Percentiles rank a stretch among this genome's conserved stretches.
Conservation (phyloP, 2,113 vertebrate species). For the Pandion haliaetus region DNA sequence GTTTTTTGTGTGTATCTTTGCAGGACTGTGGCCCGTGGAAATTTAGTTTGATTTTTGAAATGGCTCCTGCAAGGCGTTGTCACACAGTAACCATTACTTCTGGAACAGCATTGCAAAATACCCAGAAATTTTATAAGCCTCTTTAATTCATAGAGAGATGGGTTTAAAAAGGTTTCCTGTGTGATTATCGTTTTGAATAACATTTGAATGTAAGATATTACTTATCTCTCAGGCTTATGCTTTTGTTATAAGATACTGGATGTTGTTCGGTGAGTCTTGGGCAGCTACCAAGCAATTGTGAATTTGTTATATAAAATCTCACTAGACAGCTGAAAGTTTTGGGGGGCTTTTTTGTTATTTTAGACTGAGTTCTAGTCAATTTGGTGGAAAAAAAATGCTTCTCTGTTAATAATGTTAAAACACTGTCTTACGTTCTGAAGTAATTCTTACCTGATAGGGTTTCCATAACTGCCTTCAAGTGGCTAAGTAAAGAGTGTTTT, state of each 20-base stretch:
- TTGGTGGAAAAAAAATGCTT: not conserved
- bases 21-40: not conserved
- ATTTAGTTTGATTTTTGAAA: slow-evolving; percentile 7
- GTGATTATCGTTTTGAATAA: not conserved
- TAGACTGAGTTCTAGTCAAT: not conserved
- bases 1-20: not conserved
- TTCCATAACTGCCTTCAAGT: not conserved
- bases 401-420: not conserved
- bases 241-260: not conserved
- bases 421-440: not conserved
- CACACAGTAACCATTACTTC: not conserved
- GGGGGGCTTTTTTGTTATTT: not conserved
- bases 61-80: not conserved
- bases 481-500: not conserved
- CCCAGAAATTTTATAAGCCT: slow-evolving; percentile 17
- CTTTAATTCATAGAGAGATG: slow-evolving; percentile 26
- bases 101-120: not conserved
- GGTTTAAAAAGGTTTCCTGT: not conserved
- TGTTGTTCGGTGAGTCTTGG: not conserved
- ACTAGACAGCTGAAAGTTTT: not conserved
- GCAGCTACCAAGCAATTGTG: not conserved
- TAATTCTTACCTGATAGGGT: not conserved
- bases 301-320: not conserved
- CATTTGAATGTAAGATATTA: not conserved
- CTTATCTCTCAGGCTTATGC: not conserved